Evolutionary conservation across 2,113 vertebrate genomes (phyloP).

Genomic region (Triplophysa dalaica): DNA sequence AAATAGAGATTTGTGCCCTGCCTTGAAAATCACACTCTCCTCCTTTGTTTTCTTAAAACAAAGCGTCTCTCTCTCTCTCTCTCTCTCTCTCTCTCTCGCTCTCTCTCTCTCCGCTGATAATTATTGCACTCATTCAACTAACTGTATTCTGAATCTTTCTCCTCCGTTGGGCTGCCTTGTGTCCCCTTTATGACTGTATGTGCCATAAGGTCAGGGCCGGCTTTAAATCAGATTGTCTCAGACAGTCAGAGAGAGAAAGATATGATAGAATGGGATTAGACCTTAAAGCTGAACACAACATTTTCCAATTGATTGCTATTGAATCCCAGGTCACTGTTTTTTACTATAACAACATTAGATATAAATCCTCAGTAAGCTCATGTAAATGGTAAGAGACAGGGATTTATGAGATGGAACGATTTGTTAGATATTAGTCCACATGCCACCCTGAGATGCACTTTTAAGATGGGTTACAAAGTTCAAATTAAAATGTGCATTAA

Average conservation of each 20-base stretch:
- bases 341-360: constrained; percentile 12
- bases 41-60: too few relatives aligned
- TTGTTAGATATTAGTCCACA: neutral
- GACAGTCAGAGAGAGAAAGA: constrained; percentile 13
- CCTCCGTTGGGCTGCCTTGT: neutral
- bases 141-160: constrained; percentile 46
- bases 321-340: constrained; percentile 11
- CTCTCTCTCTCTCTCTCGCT: constrained; percentile 7
- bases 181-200: neutral
- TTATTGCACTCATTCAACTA: constrained; percentile 41
- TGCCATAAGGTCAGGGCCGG: constrained; percentile 22
- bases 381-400: neutral
- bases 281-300: constrained; percentile 32
- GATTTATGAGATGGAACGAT: constrained; percentile 11
- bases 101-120: constrained; percentile 35
- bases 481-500: neutral
- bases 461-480: neutral
- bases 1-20: neutral
- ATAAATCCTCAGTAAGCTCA: constrained; percentile 16
- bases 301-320: constrained; percentile 36
- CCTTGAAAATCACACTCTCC: neutral
- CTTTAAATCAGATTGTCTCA: constrained; percentile 41
- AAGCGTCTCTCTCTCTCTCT: neutral
- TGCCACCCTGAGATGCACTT: neutral
- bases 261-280: constrained; percentile 41